Evolutionary conservation across 2,113 vertebrate genomes (phyloP).

Genomic region (Saccopteryx leptura): DNA sequence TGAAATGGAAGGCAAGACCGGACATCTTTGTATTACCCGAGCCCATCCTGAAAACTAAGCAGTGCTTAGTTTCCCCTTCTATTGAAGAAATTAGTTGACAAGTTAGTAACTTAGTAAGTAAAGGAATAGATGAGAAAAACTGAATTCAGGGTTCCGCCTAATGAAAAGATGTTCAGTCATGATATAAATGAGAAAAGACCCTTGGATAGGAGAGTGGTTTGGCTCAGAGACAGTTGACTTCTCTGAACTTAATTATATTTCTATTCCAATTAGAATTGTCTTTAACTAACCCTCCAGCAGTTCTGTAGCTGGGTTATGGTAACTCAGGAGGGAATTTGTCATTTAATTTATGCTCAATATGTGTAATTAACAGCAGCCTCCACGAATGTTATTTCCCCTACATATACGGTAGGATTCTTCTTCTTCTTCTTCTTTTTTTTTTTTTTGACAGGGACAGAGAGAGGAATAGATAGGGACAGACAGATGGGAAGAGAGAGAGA

Average conservation of each 20-base stretch:
- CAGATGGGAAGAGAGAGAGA: too few relatives aligned
- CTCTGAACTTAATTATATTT: constrained; percentile 80
- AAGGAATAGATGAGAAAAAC: neutral
- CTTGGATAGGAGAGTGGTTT: neutral
- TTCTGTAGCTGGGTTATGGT: constrained; percentile 66
- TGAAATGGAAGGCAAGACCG: neutral
- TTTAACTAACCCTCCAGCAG: constrained; percentile 78
- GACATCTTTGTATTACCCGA: neutral
- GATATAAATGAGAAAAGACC: neutral
- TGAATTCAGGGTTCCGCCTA: neutral
- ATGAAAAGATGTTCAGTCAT: neutral
- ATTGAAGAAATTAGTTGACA: neutral
- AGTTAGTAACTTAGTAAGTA: neutral
- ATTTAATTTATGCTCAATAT: constrained; percentile 68
- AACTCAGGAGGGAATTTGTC: constrained; percentile 78
- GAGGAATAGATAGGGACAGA: too few relatives aligned
- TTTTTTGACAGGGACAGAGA: too few relatives aligned
- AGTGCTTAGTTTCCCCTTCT: neutral
- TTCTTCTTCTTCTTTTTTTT: neutral
- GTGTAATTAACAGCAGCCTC: constrained; percentile 73
- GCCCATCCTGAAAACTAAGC: neutral
- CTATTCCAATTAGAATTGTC: constrained; percentile 78
- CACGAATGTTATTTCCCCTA: neutral
- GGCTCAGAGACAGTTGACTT: constrained; percentile 59
- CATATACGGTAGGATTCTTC: neutral